Evolutionary conservation across 2,797 vertebrate species (phyloP).

Genomic region (Chaetophractus vellerosus): DNA sequence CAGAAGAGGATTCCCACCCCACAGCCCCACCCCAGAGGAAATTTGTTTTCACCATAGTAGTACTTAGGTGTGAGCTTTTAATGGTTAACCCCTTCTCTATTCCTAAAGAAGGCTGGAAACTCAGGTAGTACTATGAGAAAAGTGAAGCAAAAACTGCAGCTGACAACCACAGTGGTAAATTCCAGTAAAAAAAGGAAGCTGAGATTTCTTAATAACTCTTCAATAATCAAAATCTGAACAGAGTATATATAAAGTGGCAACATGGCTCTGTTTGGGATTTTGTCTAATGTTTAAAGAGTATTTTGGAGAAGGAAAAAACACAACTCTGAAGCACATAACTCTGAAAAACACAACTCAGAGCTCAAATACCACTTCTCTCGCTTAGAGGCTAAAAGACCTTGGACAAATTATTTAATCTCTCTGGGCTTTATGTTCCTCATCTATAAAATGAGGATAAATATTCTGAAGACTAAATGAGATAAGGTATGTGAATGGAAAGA

Average conservation of each 20-base stretch:
- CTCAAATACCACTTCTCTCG: not conserved
- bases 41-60: not conserved
- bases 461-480: not conserved
- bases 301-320: not conserved
- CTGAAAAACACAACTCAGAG: not conserved
- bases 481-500: constrained; percentile 7
- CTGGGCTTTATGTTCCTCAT: constrained; percentile 15
- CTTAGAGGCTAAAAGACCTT: constrained; percentile 1
- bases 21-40: not conserved
- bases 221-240: not conserved
- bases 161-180: not conserved
- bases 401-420: constrained; percentile 33
- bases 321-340: not conserved
- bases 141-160: constrained; percentile 35
- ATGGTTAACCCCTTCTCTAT: not conserved
- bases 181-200: not conserved
- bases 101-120: constrained; percentile 26
- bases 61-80: constrained; percentile 49
- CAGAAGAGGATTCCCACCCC: no score
- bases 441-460: not conserved
- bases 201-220: not conserved
- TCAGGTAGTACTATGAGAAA: not conserved
- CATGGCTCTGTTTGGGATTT: not conserved
- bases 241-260: not conserved
- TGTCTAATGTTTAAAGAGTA: not conserved